These are phyloP conservation scores for Chloroceryle amazona DNA, from an alignment of 2,797 vertebrate genomes.

Conservation along the genomic window DNA sequence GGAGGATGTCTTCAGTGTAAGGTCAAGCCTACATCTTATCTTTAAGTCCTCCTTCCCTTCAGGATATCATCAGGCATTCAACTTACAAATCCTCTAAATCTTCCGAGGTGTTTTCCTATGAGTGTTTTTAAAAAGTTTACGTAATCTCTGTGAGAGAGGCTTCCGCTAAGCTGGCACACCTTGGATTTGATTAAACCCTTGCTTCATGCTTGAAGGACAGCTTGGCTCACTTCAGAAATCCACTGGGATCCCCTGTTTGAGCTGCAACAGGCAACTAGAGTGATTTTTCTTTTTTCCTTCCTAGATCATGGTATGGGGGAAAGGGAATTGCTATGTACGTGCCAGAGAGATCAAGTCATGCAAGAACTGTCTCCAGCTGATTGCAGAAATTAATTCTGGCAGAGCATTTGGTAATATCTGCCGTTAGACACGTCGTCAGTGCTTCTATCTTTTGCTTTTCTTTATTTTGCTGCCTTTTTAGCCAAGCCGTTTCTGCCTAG, in stretches of 20 bases:
- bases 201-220: conserved; percentile 20
- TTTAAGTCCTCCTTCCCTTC: conserved; percentile 54
- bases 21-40: conserved; percentile 34
- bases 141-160: conserved; percentile 1
- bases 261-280: neutral
- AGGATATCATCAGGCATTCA: conserved; percentile 56
- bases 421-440: accelerated
- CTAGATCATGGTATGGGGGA: neutral
- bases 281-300: too few relatives aligned
- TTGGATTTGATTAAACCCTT: conserved; percentile 36
- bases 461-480: neutral
- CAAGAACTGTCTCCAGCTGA: neutral
- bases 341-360: neutral
- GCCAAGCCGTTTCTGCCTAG: neutral
- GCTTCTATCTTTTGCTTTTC: neutral
- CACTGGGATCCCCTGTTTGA: neutral
- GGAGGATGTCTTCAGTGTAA: neutral
- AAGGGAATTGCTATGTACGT: neutral
- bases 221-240: neutral
- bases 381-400: neutral
- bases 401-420: neutral
- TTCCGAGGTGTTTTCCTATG: conserved; percentile 24
- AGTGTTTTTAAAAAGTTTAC: conserved; percentile 6
- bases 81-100: conserved; percentile 66
- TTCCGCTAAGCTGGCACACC: conserved; percentile 22